phyloP scores from a whole-genome alignment of 2,888 invertebrate species.

The Limnephilus lunatus region DNA sequence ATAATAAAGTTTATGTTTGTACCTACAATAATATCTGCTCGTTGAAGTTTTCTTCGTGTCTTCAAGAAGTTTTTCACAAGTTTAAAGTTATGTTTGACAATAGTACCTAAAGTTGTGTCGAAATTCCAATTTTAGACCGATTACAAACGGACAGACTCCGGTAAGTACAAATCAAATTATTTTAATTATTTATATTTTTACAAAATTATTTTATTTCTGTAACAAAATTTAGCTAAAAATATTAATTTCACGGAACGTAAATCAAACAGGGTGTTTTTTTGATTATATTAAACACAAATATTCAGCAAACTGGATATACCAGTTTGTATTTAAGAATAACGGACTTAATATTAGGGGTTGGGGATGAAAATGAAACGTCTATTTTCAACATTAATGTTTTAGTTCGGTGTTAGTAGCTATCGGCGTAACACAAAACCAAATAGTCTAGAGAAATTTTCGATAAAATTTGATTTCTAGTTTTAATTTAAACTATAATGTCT shows the following conservation, averaged over 20 bases:
- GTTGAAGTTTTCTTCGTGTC: slow-evolving; percentile 3
- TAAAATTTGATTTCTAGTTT: too few species aligned
- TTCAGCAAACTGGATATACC: background rate
- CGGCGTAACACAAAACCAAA: background rate
- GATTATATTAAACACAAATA: background rate
- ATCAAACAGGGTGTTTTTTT: background rate
- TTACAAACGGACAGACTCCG: background rate
- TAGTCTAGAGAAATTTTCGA: background rate
- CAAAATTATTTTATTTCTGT: background rate
- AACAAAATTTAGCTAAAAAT: background rate
- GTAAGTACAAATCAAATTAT: background rate
- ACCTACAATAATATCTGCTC: background rate
- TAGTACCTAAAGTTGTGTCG: background rate
- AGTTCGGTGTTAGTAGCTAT: background rate
- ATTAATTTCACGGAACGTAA: background rate
- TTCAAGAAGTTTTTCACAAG: slow-evolving; percentile 9
- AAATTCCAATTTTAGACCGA: background rate
- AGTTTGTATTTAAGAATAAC: background rate
- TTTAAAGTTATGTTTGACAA: slow-evolving; percentile 13
- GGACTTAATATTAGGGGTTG: background rate
- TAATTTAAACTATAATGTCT: too few species aligned
- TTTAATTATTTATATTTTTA: background rate
- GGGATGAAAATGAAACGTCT: background rate
- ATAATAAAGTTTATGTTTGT: slow-evolving; percentile 29
- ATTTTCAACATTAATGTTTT: background rate